Conservation (phyloP, 1,140 invertebrate genomes). For the Heliconius hermathena region DNA sequence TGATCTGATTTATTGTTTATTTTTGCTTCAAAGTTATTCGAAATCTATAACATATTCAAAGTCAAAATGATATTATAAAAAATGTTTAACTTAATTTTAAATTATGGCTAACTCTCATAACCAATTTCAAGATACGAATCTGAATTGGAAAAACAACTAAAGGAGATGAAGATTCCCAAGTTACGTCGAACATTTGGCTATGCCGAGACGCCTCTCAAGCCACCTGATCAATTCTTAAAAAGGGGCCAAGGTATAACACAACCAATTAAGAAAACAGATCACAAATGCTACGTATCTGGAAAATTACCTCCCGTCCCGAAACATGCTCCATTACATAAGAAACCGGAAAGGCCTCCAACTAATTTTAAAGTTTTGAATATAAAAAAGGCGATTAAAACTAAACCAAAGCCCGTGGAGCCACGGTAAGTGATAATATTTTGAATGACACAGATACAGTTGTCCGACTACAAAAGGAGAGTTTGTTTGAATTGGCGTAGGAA, state of each 20-base stretch:
- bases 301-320: slow-evolving; percentile 78
- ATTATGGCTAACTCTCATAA: not conserved
- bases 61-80: too few relatives aligned
- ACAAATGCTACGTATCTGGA: slow-evolving; percentile 67
- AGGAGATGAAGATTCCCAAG: slow-evolving; percentile 62
- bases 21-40: too few relatives aligned
- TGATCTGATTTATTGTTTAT: too few relatives aligned
- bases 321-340: slow-evolving; percentile 52
- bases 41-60: too few relatives aligned
- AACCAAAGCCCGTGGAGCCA: slow-evolving; percentile 77
- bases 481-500: too few relatives aligned
- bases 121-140: slow-evolving; percentile 63
- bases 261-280: slow-evolving; percentile 74
- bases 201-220: slow-evolving; percentile 80
- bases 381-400: slow-evolving; percentile 77
- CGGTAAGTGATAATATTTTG: slow-evolving; percentile 46
- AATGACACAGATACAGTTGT: too few relatives aligned
- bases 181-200: slow-evolving; percentile 83
- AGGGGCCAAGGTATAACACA: slow-evolving; percentile 82
- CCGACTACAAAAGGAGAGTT: too few relatives aligned
- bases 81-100: too few relatives aligned
- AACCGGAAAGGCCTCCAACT: slow-evolving; percentile 50
- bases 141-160: slow-evolving; percentile 66
- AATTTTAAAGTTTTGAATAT: slow-evolving; percentile 84
- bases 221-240: slow-evolving; percentile 83